Base-by-base conservation (phyloP, 1,140 invertebrate species). In the Sarcophaga peregrina region DNA sequence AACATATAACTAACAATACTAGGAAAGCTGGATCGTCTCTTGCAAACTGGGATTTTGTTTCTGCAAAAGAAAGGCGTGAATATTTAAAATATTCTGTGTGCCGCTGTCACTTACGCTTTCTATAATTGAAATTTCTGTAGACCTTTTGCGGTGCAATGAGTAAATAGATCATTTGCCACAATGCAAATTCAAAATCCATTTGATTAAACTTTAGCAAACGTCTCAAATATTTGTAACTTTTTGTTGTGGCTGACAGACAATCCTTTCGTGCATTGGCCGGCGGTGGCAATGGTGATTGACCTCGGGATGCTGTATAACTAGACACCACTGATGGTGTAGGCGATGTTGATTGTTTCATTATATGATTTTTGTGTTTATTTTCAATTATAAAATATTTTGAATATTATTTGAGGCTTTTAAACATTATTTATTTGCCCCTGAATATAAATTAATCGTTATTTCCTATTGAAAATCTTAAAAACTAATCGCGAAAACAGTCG, bases 101-200 rank as follows among this genome's bases (percentile, higher is more conserved):
- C 17, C 62, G n/a, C 37, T 13, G 37, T 75, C 85, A 94, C 94
- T 93, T 93, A 98, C 97, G 96, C 95, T 99, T 99, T 91, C 98
- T 95, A 91, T 98, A 99, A 86, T 98, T 96, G 91, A 99, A 99
- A 92, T 99, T 99, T 91, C 97, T 95, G 88, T 99, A 99, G 5
- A 99, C 97, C 94, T 99, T 99, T 90, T 99, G 97, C 45, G 98
- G 98, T 0, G 97, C 93, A 82, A 96, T 93, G 91, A 99, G 98
- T 80, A 99, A 92, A 91, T 98, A 99, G 0, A 98, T 91, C 97
- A 99, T 99, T 94, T 99, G 98, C 98, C 98, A 99, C 11, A 96
- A 92, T 4, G 98, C 98, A 93, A 98, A 99, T 90, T 99, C 97
- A 93, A 99, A 99, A 91, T 99, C 98, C 98, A 99, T 99, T 92